These are phyloP conservation scores for Urocyon cinereoargenteus DNA, from an alignment of 2,797 vertebrate species.

Conservation along the genomic window DNA sequence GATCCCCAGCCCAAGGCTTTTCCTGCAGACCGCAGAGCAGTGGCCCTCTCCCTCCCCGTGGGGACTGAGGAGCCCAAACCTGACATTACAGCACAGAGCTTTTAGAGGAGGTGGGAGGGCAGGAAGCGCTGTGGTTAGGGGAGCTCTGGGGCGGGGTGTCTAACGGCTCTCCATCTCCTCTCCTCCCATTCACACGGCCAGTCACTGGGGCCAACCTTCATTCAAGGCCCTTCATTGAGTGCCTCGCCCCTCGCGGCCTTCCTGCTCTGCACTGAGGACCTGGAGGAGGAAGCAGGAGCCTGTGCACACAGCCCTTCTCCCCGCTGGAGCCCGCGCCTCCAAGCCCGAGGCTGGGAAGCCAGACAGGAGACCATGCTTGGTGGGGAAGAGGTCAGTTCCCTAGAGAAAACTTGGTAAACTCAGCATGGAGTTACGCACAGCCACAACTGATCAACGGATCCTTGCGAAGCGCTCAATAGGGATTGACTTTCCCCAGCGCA, in stretches of 20 bases:
- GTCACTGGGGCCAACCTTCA: conserved; percentile 67
- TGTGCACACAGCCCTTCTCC: background rate
- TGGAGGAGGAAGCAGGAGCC: background rate
- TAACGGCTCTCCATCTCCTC: conserved; percentile 75
- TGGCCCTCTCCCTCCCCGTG: background rate
- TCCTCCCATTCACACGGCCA: conserved; percentile 69
- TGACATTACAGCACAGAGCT: conserved; percentile 69
- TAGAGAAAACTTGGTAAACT: background rate
- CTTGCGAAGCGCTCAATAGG: background rate
- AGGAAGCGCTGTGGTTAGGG: conserved; percentile 79
- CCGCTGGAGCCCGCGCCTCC: background rate
- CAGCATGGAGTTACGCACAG: background rate
- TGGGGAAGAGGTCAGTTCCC: background rate
- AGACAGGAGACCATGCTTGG: background rate
- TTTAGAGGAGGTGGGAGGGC: conserved; percentile 70
- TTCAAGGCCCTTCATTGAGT: conserved; percentile 43
- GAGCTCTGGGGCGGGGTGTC: conserved; percentile 58
- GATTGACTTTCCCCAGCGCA: background rate
- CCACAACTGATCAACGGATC: background rate
- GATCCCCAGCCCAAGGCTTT: background rate
- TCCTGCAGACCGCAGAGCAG: conserved; percentile 62
- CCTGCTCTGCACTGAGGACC: background rate
- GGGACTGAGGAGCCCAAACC: conserved; percentile 26
- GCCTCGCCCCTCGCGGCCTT: background rate
- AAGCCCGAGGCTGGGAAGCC: background rate